Evolutionary conservation across 2,113 vertebrate genomes (phyloP).

Genomic region (human): DNA sequence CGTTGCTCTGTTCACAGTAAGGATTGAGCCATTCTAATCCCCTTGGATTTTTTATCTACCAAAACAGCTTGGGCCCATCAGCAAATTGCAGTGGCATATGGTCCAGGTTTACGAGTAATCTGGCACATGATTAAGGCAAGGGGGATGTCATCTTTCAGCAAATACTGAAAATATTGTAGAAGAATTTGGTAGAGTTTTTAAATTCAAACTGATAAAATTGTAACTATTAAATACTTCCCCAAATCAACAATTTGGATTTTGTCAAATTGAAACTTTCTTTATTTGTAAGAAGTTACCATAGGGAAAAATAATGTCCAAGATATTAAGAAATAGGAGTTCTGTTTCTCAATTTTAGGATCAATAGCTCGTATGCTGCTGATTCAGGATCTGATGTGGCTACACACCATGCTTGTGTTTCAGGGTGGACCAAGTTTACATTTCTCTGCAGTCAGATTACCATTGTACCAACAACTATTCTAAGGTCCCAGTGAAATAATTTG

Average conservation of each 20-base stretch:
- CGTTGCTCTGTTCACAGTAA: slow-evolving; percentile 85
- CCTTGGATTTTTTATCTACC: slow-evolving; percentile 94
- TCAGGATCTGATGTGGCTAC: neutral
- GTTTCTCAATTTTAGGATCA: neutral
- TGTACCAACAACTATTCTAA: neutral
- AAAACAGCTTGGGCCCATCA: slow-evolving; percentile 99
- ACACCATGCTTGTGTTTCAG: neutral
- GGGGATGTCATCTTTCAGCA: slow-evolving; percentile 91
- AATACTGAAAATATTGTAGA: slow-evolving; percentile 88
- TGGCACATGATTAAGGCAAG: slow-evolving; percentile 94
- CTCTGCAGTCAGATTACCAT: neutral
- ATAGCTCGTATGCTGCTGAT: neutral
- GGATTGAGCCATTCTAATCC: slow-evolving; percentile 94
- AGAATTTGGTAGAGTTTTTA: slow-evolving; percentile 61
- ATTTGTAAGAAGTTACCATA: neutral
- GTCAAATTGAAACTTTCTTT: slow-evolving; percentile 31
- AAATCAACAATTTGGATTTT: neutral
- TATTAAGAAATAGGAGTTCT: neutral
- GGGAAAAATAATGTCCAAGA: neutral
- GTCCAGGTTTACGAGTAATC: slow-evolving; percentile 99
- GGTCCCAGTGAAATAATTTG: neutral
- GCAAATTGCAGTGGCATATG: slow-evolving; percentile 99
- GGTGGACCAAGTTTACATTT: neutral
- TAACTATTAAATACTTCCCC: neutral
- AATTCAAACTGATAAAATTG: slow-evolving; percentile 45